A percentile compares a stretch with the other conserved stretches of the same genome.
These are phyloP conservation scores for Drosophila rhopaloa DNA, from an alignment of 1,140 invertebrate genomes.

Conservation along the genomic window DNA sequence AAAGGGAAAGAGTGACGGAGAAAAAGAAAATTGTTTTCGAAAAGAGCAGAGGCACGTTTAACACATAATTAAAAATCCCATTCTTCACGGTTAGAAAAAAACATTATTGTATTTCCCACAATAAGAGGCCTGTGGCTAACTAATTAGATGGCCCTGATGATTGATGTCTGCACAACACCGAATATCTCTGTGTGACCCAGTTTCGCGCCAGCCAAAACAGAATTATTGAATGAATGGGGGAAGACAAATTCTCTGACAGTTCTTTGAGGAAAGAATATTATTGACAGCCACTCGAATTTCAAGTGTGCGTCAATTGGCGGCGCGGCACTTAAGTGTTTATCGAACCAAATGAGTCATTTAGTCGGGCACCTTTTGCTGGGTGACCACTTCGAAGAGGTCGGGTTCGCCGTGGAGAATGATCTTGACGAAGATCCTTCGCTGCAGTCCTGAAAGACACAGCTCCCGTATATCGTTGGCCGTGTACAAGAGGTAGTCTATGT, in stretches of 20 bases:
- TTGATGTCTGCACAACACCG: slow-evolving; percentile 55
- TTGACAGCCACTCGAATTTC: slow-evolving; percentile 71
- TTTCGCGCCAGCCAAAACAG: slow-evolving; percentile 54
- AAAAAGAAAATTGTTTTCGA: slow-evolving; percentile 10
- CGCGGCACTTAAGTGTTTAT: slow-evolving; percentile 47
- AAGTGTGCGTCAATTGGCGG: slow-evolving; percentile 66
- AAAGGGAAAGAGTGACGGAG: slow-evolving; percentile 1
- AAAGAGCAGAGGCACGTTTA: slow-evolving; percentile 28
- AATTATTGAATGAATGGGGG: slow-evolving; percentile 67
- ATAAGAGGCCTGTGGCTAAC: slow-evolving; percentile 37
- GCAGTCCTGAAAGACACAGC: slow-evolving; percentile 7
- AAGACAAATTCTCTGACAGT: slow-evolving; percentile 21
- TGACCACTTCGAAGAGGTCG: slow-evolving; percentile 19
- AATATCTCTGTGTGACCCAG: slow-evolving; percentile 57
- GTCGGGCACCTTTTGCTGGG: not conserved
- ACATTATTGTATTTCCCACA: slow-evolving; percentile 36
- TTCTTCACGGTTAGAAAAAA: slow-evolving; percentile 23
- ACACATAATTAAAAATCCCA: slow-evolving; percentile 61
- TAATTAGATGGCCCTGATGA: slow-evolving; percentile 70
- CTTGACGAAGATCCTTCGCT: slow-evolving; percentile 24
- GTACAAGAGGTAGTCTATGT: slow-evolving; percentile 44
- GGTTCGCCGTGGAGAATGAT: slow-evolving; percentile 37
- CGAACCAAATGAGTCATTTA: slow-evolving; percentile 44
- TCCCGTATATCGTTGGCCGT: slow-evolving; percentile 28
- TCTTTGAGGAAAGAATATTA: slow-evolving; percentile 42